Conservation (phyloP, 2,797 vertebrate species). For the Crocodylus rhombifer region DNA sequence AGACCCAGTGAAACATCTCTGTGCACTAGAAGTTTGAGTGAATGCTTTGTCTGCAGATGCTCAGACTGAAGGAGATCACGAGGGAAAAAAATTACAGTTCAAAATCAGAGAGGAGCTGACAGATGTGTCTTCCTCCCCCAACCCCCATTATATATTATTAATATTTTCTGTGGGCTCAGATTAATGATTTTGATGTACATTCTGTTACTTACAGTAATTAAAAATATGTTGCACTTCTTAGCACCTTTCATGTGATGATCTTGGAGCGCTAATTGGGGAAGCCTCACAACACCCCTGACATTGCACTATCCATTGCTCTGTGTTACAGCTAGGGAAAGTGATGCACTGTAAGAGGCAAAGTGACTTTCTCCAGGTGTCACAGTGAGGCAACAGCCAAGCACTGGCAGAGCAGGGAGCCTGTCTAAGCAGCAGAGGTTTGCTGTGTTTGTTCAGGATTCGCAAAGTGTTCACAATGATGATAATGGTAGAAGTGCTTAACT, state of each 20-base stretch:
- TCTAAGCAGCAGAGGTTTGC: neutral
- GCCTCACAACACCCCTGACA: neutral
- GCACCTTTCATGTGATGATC: neutral
- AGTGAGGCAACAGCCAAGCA: neutral
- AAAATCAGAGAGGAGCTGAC: neutral
- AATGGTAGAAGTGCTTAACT: neutral
- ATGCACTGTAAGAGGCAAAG: neutral
- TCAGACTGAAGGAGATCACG: neutral
- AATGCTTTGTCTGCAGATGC: neutral
- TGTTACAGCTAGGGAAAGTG: neutral
- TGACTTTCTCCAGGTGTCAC: neutral
- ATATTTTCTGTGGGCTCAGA: neutral
- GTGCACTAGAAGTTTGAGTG: too few relatives aligned
- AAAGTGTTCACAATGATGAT: neutral
- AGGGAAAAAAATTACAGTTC: rapidly evolving
- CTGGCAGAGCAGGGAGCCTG: neutral
- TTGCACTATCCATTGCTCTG: neutral
- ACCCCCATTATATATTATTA: too few relatives aligned
- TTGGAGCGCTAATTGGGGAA: neutral
- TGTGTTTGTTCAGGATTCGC: neutral
- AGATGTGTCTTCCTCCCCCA: neutral
- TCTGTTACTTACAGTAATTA: neutral
- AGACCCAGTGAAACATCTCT: too few relatives aligned
- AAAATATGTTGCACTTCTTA: neutral
- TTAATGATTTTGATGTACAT: neutral